Evolutionary conservation across 2,113 vertebrate species (phyloP).

Genomic region (Ascaphus truei): DNA sequence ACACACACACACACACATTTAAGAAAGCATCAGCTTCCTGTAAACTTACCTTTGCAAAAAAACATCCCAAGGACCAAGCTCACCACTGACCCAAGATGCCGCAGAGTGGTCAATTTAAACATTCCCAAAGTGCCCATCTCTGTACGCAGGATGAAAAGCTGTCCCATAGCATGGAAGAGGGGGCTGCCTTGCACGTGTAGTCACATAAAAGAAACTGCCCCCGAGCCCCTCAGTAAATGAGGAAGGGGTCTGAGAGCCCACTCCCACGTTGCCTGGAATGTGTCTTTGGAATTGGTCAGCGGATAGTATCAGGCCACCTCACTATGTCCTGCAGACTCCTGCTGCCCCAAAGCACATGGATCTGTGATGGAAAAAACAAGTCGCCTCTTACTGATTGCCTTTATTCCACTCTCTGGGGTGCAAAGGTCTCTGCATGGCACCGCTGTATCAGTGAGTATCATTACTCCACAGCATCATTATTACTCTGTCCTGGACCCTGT

Average conservation of each 20-base stretch:
- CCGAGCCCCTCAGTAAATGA: neutral
- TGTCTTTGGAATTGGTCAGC: no score
- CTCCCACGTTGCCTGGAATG: no score
- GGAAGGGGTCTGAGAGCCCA: neutral
- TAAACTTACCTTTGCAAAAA: slow-evolving; percentile 18
- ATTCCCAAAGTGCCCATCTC: slow-evolving; percentile 9
- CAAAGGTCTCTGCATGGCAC: neutral
- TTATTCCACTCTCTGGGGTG: neutral
- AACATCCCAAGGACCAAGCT: slow-evolving; percentile 8
- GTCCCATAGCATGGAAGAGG: slow-evolving; percentile 9
- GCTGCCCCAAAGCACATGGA: no score
- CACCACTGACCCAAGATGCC: neutral
- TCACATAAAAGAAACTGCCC: neutral
- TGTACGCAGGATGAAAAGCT: slow-evolving; percentile 1
- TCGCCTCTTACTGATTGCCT: neutral
- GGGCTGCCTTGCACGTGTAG: neutral
- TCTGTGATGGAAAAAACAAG: neutral
- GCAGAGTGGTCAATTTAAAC: slow-evolving; percentile 3
- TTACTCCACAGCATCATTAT: neutral
- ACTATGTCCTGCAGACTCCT: no score
- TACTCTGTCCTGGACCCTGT: no score
- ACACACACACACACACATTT: no score
- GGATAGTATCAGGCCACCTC: no score
- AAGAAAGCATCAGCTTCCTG: no score
- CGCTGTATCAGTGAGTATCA: neutral